A percentile compares a stretch with the other conserved stretches of the same genome.
Evolutionary conservation across 37 sponge, comb jelly and placozoan species (phyloP).

Genomic region (Ephydatia muelleri): DNA sequence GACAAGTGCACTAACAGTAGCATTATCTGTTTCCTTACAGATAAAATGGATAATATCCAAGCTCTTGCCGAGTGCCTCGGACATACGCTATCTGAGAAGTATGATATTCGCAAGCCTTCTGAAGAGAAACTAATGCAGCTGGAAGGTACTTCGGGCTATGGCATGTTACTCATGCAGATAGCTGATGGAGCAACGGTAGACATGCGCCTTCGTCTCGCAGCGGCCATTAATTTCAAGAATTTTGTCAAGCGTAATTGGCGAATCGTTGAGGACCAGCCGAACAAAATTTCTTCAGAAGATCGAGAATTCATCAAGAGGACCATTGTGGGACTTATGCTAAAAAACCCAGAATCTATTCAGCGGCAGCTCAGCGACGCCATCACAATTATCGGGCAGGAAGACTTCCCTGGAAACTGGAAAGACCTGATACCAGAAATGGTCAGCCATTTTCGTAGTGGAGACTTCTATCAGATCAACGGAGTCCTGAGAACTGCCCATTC

Average conservation of each 20-base stretch:
- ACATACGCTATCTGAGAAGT: slow-evolving; percentile 76
- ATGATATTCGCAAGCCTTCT: slow-evolving; percentile 75
- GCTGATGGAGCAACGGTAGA: slow-evolving; percentile 44
- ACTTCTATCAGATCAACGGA: slow-evolving; percentile 97
- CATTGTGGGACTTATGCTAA: slow-evolving; percentile 95
- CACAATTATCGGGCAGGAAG: slow-evolving; percentile 93
- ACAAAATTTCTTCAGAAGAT: slow-evolving; percentile 54
- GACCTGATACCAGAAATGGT: slow-evolving; percentile 92
- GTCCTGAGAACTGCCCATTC: slow-evolving; percentile 98
- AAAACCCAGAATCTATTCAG: slow-evolving; percentile 90
- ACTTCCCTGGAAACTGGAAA: slow-evolving; percentile 95
- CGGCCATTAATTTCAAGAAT: slow-evolving; percentile 96
- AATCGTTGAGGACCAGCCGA: slow-evolving; percentile 47
- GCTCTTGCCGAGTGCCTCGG: slow-evolving; percentile 73
- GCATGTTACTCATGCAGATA: slow-evolving; percentile 86
- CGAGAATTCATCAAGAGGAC: slow-evolving; percentile 75
- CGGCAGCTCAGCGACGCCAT: slow-evolving; percentile 97
- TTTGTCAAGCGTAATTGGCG: slow-evolving; percentile 93
- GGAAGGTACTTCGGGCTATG: slow-evolving; percentile 76
- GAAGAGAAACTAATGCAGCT: slow-evolving; percentile 86
- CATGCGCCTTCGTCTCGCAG: slow-evolving; percentile 65
- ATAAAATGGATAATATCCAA: slow-evolving; percentile 53
- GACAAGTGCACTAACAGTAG: neutral
- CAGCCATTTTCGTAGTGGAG: slow-evolving; percentile 77
- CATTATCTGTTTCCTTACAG: neutral